These are phyloP conservation scores for Littorina saxatilis DNA, from an alignment of 1,140 invertebrate species.

Conservation along the genomic window DNA sequence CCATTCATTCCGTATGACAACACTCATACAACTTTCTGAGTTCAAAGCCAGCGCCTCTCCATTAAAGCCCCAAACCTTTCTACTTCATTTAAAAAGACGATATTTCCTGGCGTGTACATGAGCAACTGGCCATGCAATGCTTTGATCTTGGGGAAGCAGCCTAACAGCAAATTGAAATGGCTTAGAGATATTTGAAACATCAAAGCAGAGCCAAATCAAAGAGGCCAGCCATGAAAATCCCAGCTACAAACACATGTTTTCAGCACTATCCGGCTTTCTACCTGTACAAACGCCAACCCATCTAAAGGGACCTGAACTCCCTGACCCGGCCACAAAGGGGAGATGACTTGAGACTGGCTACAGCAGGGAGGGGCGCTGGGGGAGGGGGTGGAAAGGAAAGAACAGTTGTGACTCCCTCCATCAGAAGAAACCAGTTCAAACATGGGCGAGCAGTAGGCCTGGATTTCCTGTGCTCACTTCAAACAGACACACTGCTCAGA, in stretches of 20 bases:
- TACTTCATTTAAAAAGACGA: conserved; percentile 15
- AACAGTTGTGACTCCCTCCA: neutral
- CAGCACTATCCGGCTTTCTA: conserved; percentile 28
- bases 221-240: conserved; percentile 35
- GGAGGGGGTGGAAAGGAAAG: neutral
- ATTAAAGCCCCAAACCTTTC: neutral
- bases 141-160: conserved; percentile 25
- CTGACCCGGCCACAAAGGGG: conserved; percentile 39
- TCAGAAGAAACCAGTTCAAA: conserved; percentile 18
- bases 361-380: neutral
- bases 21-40: conserved; percentile 1
- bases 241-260: conserved; percentile 38
- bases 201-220: conserved; percentile 23
- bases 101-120: conserved; percentile 6
- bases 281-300: conserved; percentile 37
- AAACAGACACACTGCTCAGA: neutral
- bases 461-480: conserved; percentile 17
- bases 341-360: conserved; percentile 8
- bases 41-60: neutral
- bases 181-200: conserved; percentile 35
- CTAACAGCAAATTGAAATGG: conserved; percentile 21
- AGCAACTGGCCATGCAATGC: conserved; percentile 28
- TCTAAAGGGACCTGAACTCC: conserved; percentile 34
- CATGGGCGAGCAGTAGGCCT: neutral
- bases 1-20: neutral